Percentiles rank a stretch among this genome's conserved stretches.
Conservation (phyloP, 37 sponge, comb jelly and placozoan species). For the Dysidea cf. avara region DNA sequence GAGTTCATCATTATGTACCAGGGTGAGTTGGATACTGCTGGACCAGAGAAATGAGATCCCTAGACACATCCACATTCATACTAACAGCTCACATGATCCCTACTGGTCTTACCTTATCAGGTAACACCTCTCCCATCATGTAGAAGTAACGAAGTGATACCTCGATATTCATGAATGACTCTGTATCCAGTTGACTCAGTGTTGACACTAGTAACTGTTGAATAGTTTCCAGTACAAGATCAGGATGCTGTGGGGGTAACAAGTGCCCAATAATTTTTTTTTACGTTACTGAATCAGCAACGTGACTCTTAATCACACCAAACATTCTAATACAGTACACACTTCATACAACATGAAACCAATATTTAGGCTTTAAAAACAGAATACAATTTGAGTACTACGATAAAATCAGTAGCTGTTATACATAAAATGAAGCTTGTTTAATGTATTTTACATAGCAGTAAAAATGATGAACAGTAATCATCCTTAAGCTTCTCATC, state of each 20-base stretch:
- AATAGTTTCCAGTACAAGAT: conserved; percentile 39
- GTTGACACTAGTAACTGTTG: conserved; percentile 35
- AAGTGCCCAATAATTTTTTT: too few species aligned
- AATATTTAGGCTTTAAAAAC: too few species aligned
- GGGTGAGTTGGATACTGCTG: conserved; percentile 28
- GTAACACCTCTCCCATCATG: conserved; percentile 75
- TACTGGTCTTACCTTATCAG: conserved; percentile 51
- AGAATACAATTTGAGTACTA: too few species aligned
- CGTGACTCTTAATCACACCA: too few species aligned
- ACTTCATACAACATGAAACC: too few species aligned
- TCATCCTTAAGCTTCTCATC: too few species aligned
- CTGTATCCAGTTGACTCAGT: conserved; percentile 21
- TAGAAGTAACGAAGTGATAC: conserved; percentile 68
- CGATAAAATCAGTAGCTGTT: too few species aligned
- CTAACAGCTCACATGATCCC: not conserved
- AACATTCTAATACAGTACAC: too few species aligned
- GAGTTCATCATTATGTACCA: conserved; percentile 71
- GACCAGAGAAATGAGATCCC: conserved; percentile 32
- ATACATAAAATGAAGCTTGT: too few species aligned
- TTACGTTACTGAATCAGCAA: too few species aligned
- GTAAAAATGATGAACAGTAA: too few species aligned
- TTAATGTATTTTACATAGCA: too few species aligned
- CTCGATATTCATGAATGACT: conserved; percentile 71
- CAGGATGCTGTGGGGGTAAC: conserved; percentile 41
- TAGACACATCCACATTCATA: not conserved